Conservation (phyloP, 2,797 vertebrate genomes). For the Ataeniobius toweri region DNA sequence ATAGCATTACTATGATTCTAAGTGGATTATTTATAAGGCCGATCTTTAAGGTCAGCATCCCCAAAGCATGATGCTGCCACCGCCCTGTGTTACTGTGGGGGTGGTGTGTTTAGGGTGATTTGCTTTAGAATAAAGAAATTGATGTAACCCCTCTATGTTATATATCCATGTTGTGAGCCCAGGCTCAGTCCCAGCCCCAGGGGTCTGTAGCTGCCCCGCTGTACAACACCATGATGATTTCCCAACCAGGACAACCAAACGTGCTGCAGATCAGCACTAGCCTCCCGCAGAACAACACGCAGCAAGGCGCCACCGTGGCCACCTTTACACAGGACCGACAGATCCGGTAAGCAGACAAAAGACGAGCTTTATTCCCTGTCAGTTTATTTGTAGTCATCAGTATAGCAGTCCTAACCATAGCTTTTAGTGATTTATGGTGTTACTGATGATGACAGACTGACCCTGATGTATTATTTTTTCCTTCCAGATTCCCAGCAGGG, state of each 20-base stretch:
- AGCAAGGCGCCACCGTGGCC: constrained; percentile 85
- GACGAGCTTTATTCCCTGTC: not conserved
- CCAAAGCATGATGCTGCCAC: no score
- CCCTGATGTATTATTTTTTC: not conserved
- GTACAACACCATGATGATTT: constrained; percentile 98
- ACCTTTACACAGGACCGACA: constrained; percentile 91
- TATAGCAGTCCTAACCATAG: not conserved
- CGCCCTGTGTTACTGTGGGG: no score
- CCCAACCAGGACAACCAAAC: constrained; percentile 87
- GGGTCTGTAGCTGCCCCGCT: constrained; percentile 81
- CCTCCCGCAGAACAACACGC: constrained; percentile 86
- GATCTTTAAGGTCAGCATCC: no score
- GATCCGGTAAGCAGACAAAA: constrained; percentile 79
- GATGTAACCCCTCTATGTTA: not conserved
- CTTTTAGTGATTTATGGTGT: not conserved
- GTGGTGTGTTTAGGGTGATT: not conserved
- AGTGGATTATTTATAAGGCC: not conserved
- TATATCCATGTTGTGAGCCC: not conserved
- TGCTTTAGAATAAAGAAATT: constrained; percentile 6
- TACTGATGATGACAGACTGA: no score
- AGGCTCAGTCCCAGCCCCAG: constrained; percentile 61
- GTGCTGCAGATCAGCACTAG: constrained; percentile 92
- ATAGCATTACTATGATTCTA: not conserved
- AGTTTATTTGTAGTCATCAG: not conserved
- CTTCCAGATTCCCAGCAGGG: constrained; percentile 90